Percentiles rank a stretch among this genome's conserved stretches.
Conservation (phyloP, 2,113 vertebrate genomes). For the Nothoprocta perdicaria region DNA sequence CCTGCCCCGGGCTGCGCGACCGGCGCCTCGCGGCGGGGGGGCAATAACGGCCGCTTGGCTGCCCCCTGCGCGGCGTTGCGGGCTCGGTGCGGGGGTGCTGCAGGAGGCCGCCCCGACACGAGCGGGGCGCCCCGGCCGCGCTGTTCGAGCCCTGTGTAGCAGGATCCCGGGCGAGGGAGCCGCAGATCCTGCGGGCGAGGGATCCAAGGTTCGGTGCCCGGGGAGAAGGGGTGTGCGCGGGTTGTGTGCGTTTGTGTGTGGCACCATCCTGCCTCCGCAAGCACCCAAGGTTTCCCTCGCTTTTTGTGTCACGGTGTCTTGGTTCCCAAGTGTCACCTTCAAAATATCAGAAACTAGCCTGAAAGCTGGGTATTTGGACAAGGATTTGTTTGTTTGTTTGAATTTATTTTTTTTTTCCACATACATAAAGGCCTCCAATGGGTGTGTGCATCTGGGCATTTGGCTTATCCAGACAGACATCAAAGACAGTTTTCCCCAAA, state of each 20-base stretch:
- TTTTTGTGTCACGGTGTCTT: too few species aligned
- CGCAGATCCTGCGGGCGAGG: not conserved
- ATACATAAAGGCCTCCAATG: not conserved
- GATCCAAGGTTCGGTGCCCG: not conserved
- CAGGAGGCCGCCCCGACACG: too few species aligned
- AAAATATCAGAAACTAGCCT: not conserved
- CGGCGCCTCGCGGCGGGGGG: not conserved
- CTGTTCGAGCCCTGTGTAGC: too few species aligned
- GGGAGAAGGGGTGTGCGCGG: not conserved
- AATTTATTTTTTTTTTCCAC: not conserved
- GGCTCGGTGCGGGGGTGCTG: not conserved
- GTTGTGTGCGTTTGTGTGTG: rapidly evolving
- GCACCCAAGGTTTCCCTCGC: not conserved
- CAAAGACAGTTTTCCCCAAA: not conserved
- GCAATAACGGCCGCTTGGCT: too few species aligned
- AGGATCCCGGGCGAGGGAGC: too few species aligned
- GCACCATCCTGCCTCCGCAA: not conserved
- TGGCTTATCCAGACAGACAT: rapidly evolving
- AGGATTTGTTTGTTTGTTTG: rapidly evolving
- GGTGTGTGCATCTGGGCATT: rapidly evolving
- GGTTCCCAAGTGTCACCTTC: not conserved
- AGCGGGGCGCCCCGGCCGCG: too few species aligned
- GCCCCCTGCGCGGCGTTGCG: too few species aligned
- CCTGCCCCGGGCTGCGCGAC: not conserved
- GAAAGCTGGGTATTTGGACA: rapidly evolving